These are phyloP conservation scores for Drosophila varians DNA, from an alignment of 1,140 invertebrate genomes.

Conservation along the genomic window DNA sequence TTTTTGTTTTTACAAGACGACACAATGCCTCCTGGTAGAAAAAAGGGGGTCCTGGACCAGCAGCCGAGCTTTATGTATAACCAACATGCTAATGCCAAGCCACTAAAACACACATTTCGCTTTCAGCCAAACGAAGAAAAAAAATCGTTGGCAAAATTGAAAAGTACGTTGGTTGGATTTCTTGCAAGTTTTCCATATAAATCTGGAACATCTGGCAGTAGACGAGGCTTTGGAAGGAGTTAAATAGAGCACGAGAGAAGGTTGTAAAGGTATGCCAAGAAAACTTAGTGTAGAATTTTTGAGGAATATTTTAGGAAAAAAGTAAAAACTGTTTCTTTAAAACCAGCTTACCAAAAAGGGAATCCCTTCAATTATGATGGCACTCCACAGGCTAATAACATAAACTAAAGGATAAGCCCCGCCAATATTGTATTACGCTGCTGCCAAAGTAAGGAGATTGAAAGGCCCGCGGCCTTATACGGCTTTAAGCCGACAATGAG, in stretches of 20 bases:
- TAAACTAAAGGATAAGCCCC: constrained; percentile 76
- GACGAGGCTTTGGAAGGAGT: not conserved
- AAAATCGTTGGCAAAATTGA: constrained; percentile 65
- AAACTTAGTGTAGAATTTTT: not conserved
- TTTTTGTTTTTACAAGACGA: constrained; percentile 13
- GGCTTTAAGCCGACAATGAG: constrained; percentile 57
- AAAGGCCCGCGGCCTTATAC: constrained; percentile 24
- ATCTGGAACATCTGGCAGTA: constrained; percentile 62
- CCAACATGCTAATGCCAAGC: constrained; percentile 72
- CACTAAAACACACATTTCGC: constrained; percentile 75
- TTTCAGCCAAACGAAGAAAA: constrained; percentile 18
- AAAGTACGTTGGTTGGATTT: constrained; percentile 45
- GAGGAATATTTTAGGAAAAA: not conserved
- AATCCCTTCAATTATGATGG: constrained; percentile 66
- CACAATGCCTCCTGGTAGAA: constrained; percentile 29
- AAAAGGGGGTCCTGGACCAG: constrained; percentile 29
- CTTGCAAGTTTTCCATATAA: constrained; percentile 67
- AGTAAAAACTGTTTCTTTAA: not conserved
- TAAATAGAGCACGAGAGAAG: constrained; percentile 1
- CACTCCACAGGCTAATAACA: constrained; percentile 77
- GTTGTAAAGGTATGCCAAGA: constrained; percentile 4
- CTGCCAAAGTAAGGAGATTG: constrained; percentile 50
- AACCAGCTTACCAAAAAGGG: constrained; percentile 18
- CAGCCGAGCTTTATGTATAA: constrained; percentile 55
- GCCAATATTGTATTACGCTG: constrained; percentile 36